phyloP scores from a whole-genome alignment of 1,140 invertebrate genomes.

The Listronotus oregonensis region DNA sequence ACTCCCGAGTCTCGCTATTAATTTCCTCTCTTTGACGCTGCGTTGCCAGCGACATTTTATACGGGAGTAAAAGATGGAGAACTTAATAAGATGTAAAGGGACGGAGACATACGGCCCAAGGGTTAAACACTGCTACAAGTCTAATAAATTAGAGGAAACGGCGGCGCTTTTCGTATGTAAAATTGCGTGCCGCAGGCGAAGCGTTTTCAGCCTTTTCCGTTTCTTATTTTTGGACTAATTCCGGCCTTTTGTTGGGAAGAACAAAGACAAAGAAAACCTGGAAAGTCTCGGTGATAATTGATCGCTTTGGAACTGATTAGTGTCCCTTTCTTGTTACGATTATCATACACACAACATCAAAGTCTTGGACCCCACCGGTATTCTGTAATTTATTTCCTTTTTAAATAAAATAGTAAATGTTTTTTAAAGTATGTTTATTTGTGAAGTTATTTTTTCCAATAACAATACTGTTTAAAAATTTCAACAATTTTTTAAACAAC shows the following conservation, averaged over 20 bases:
- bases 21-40: constrained; percentile 26
- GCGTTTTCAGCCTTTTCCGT: constrained; percentile 38
- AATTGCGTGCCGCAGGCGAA: constrained; percentile 41
- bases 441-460: no score
- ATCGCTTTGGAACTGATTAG: background rate
- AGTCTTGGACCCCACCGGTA: no score
- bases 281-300: background rate
- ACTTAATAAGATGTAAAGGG: constrained; percentile 48
- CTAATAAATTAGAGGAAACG: constrained; percentile 45
- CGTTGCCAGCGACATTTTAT: constrained; percentile 26
- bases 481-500: no score
- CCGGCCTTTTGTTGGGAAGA: constrained; percentile 1
- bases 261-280: background rate
- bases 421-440: no score
- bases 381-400: no score
- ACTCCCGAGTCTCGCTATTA: constrained; percentile 29
- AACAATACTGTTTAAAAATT: no score
- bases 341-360: no score
- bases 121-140: constrained; percentile 43
- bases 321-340: no score
- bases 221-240: background rate
- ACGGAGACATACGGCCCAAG: constrained; percentile 40
- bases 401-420: no score
- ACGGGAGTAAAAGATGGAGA: constrained; percentile 36
- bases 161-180: constrained; percentile 47